These are phyloP conservation scores for Eumeta japonica DNA, from an alignment of 1,140 invertebrate species.

Conservation along the genomic window DNA sequence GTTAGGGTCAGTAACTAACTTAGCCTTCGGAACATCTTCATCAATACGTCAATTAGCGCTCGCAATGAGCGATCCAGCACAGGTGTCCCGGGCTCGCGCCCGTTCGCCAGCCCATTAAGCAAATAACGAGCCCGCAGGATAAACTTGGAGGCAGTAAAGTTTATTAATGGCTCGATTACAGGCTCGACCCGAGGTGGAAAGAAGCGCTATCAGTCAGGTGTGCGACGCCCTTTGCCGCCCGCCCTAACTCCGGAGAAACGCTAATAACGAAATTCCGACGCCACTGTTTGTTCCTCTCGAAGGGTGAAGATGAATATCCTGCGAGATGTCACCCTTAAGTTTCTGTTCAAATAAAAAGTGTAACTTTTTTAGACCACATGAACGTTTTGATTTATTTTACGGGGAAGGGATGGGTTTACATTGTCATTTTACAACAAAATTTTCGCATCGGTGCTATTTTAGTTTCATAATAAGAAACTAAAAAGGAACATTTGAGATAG, in stretches of 20 bases:
- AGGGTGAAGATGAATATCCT: constrained; percentile 53
- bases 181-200: constrained; percentile 55
- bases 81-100: constrained; percentile 27
- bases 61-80: constrained; percentile 26
- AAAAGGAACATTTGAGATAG: no score
- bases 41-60: constrained; percentile 34
- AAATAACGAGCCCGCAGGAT: constrained; percentile 50
- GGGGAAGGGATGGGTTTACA: no score
- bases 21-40: constrained; percentile 19
- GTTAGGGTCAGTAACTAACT: no score
- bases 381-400: no score
- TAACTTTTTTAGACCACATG: no score
- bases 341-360: no score
- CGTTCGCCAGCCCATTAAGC: constrained; percentile 48
- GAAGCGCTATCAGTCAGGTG: constrained; percentile 56
- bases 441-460: no score
- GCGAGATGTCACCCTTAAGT: no score
- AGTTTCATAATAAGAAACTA: no score
- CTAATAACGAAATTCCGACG: constrained; percentile 56
- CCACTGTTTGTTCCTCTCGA: constrained; percentile 45
- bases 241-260: constrained; percentile 40
- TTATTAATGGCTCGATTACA: constrained; percentile 58
- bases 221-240: constrained; percentile 42
- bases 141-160: constrained; percentile 53
- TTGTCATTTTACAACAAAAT: no score